phyloP scores from a whole-genome alignment of 2,113 vertebrate genomes.

The Rhynchomys soricoides region DNA sequence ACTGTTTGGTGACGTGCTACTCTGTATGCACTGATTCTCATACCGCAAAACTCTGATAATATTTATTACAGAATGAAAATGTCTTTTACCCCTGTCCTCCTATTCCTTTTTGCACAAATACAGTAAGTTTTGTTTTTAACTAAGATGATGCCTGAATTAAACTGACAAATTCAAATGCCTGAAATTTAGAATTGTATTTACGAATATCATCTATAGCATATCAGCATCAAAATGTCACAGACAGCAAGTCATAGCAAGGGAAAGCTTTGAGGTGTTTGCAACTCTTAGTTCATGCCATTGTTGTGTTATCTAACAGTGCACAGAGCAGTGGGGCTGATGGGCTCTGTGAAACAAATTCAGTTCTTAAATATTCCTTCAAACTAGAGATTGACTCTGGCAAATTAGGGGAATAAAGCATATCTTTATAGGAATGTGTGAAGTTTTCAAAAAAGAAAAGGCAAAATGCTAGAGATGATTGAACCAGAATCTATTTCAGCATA shows the following conservation, averaged over 20 bases:
- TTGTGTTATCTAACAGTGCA: slow-evolving; percentile 44
- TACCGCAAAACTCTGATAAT: slow-evolving; percentile 64
- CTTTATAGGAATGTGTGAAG: not conserved
- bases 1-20: slow-evolving; percentile 55
- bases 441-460: slow-evolving; percentile 28
- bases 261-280: slow-evolving; percentile 64
- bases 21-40: slow-evolving; percentile 67
- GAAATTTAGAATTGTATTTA: slow-evolving; percentile 77
- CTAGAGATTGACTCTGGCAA: slow-evolving; percentile 43
- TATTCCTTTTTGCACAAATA: slow-evolving; percentile 73
- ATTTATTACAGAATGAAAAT: slow-evolving; percentile 75
- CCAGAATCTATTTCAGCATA: slow-evolving; percentile 50
- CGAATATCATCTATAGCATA: slow-evolving; percentile 60
- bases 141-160: slow-evolving; percentile 62
- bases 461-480: slow-evolving; percentile 13
- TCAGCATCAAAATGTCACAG: slow-evolving; percentile 69
- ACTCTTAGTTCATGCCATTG: slow-evolving; percentile 54
- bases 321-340: slow-evolving; percentile 29
- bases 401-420: not conserved
- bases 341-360: not conserved
- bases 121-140: slow-evolving; percentile 58
- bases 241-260: slow-evolving; percentile 50
- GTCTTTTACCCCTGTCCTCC: not conserved
- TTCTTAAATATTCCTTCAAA: slow-evolving; percentile 49
- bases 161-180: slow-evolving; percentile 62